Evolutionary conservation across 2,113 vertebrate species (phyloP), one percentile per base, ranked within the genome.

Genomic region (Brachypteracias leptosomus): DNA sequence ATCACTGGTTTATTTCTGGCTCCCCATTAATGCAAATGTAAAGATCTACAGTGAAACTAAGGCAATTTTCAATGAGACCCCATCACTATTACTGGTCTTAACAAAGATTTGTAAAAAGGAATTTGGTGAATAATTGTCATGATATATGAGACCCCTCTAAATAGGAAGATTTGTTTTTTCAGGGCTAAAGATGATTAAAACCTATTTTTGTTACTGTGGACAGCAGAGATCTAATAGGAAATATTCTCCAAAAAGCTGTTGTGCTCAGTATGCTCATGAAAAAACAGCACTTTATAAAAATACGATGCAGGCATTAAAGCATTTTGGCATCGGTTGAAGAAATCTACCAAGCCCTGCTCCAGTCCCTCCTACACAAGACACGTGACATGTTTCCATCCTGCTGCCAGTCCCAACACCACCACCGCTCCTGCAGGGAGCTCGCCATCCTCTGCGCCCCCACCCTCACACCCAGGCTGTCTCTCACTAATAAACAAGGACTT

Each of bases 401-500:
- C 24, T 3, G 19, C 3, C 22, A 35, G 8, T 9, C 33, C 24
- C 62, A 75, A 33, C 16, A 78, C 28, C 42, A 75, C 24, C 42
- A n/a, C 4, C 9, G 26, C 24, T 65, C 10, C 18, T 47, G 55
- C 0, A 2, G 36, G 44, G n/a, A 66, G 36, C 58, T 66, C 4
- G 3, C 14, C 1, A 3, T 47, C 5, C 16, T n/a, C 31, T 3
- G 6, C 16, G 20, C 51, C 19, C 21, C 10, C 26, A 63, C 4
- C 9, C n/a, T 89, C 59, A 81, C 36, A 80, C 5, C 15, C 2
- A 0, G 9, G 46, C 31, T 67, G 16, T 44, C 47, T 84, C 63
- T 71, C 61, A 66, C 7, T 62, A 18, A 31, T 28, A 2, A 26
- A 16, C 0, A 0, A 75, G 14, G 6, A 18, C 10, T 51, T 59